These are phyloP conservation scores for Trichoplusia ni DNA, from an alignment of 1,140 invertebrate species.

Conservation along the genomic window DNA sequence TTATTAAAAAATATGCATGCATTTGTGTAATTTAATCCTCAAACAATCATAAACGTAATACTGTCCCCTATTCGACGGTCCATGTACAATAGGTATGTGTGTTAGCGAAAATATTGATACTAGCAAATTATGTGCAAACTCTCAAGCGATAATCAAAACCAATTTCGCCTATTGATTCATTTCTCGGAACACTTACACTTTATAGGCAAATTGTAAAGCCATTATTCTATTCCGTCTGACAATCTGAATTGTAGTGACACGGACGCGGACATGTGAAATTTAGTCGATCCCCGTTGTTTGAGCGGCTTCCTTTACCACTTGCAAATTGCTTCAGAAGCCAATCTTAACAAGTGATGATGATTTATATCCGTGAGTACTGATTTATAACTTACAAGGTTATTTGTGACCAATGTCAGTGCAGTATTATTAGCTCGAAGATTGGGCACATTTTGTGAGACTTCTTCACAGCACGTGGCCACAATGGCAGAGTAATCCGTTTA, in stretches of 20 bases:
- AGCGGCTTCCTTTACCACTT: slow-evolving; percentile 29
- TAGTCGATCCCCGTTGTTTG: slow-evolving; percentile 4
- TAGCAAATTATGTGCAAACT: too few species aligned
- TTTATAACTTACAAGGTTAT: background rate
- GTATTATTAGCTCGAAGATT: too few species aligned
- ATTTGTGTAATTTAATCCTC: too few species aligned
- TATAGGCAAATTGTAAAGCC: slow-evolving; percentile 49
- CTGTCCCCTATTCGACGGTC: too few species aligned
- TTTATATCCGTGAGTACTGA: slow-evolving; percentile 19
- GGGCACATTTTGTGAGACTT: too few species aligned
- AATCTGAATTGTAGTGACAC: background rate
- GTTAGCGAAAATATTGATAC: too few species aligned
- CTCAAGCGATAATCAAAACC: background rate
- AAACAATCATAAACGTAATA: too few species aligned
- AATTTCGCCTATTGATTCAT: slow-evolving; percentile 18
- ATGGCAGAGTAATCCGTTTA: too few species aligned
- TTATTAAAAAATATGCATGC: too few species aligned
- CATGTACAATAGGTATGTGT: too few species aligned
- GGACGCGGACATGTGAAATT: slow-evolving; percentile 23
- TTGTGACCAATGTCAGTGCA: background rate
- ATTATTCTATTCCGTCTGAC: slow-evolving; percentile 55
- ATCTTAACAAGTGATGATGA: slow-evolving; percentile 20
- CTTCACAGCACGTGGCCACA: slow-evolving; percentile 15
- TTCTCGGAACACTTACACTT: slow-evolving; percentile 31
- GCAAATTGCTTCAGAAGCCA: slow-evolving; percentile 9